phyloP scores from a whole-genome alignment of 1,140 invertebrate species.

The Drosophila guanche region DNA sequence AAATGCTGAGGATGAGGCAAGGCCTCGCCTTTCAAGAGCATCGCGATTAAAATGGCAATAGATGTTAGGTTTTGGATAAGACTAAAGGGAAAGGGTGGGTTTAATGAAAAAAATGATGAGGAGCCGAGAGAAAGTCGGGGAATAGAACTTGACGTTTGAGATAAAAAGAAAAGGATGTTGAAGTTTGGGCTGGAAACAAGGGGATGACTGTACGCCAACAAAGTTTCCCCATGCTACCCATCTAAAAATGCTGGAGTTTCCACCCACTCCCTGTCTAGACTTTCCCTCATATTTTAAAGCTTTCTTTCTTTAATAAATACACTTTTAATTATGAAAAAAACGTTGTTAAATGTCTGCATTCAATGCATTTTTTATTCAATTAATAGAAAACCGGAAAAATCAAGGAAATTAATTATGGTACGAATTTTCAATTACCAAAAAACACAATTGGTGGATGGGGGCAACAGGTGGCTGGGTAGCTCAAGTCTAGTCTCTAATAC shows the following conservation, averaged over 20 bases:
- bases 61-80: background rate
- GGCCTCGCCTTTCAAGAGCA: slow-evolving; percentile 69
- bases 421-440: slow-evolving; percentile 65
- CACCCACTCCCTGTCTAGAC: slow-evolving; percentile 32
- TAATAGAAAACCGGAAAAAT: slow-evolving; percentile 22
- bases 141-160: slow-evolving; percentile 15
- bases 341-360: slow-evolving; percentile 15
- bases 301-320: slow-evolving; percentile 19
- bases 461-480: slow-evolving; percentile 32
- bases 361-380: slow-evolving; percentile 33
- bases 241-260: slow-evolving; percentile 1
- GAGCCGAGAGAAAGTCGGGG: slow-evolving; percentile 23
- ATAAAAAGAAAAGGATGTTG: slow-evolving; percentile 19
- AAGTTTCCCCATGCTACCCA: background rate
- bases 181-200: background rate
- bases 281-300: slow-evolving; percentile 17
- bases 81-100: slow-evolving; percentile 5
- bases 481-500: slow-evolving; percentile 5
- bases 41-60: slow-evolving; percentile 62
- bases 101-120: background rate
- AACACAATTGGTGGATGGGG: slow-evolving; percentile 1
- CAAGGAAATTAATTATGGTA: slow-evolving; percentile 44
- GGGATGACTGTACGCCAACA: slow-evolving; percentile 24
- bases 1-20: slow-evolving; percentile 23
- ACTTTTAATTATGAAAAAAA: slow-evolving; percentile 35